Conservation (phyloP, 2,888 invertebrate species). For the Phaedon cochleariae region DNA sequence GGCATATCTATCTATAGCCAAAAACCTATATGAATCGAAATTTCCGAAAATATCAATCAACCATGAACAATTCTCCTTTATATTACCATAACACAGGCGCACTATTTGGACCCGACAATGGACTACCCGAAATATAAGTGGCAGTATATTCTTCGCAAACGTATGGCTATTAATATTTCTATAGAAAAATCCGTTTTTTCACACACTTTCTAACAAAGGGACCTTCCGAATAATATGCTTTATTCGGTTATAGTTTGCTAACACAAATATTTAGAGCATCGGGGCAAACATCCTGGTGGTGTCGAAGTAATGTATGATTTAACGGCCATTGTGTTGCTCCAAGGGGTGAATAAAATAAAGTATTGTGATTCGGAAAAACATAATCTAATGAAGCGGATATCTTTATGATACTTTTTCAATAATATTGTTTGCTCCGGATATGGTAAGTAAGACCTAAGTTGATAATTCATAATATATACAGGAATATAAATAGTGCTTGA, state of each 20-base stretch:
- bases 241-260: slow-evolving; percentile 51
- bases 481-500: no score
- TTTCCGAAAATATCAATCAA: slow-evolving; percentile 30
- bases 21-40: slow-evolving; percentile 21
- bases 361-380: slow-evolving; percentile 29
- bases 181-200: slow-evolving; percentile 51
- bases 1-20: slow-evolving; percentile 16
- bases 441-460: slow-evolving; percentile 5
- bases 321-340: slow-evolving; percentile 42
- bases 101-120: slow-evolving; percentile 41
- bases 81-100: slow-evolving; percentile 35
- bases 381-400: slow-evolving; percentile 40
- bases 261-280: slow-evolving; percentile 53
- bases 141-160: slow-evolving; percentile 47
- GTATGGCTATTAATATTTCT: slow-evolving; percentile 49
- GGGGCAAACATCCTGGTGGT: slow-evolving; percentile 56
- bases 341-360: slow-evolving; percentile 43
- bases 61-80: slow-evolving; percentile 26
- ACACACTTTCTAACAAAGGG: slow-evolving; percentile 51
- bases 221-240: slow-evolving; percentile 49
- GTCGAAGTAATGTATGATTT: slow-evolving; percentile 45
- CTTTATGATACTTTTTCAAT: slow-evolving; percentile 36
- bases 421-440: slow-evolving; percentile 26
- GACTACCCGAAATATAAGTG: slow-evolving; percentile 51
- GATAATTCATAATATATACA: not conserved